Base-by-base conservation (phyloP, 2,113 vertebrate genomes). In the Mixornis gularis region DNA sequence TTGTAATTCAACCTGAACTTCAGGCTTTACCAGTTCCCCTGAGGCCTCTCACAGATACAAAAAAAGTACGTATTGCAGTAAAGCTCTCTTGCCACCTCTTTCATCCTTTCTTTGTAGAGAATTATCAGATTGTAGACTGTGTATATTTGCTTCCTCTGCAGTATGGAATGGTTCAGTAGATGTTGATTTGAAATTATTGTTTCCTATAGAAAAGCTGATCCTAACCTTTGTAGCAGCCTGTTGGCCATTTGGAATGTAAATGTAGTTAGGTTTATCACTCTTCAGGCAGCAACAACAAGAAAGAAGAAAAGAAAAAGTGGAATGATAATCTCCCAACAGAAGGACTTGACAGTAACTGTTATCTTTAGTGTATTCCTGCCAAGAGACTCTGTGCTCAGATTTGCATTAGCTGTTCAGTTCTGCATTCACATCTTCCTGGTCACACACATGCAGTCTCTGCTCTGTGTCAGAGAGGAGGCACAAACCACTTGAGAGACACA, bases 11-110 rank as follows among this genome's bases (percentile, higher is more conserved):
- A 6, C 80, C 95, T n/a, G 96, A 94, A 80, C 59, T 93, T 60
- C 97, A 96, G 25, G 43, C 97, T 70, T 96, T 98, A 17, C 89
- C 97, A 25, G 91, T 94, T 84, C 97, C 98, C 4, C 72, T 94
- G 86, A 95, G 82, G 25, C 92, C 96, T 36, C 92, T 97, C n/a
- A 70, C 79, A 55, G 80, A 95, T 10, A 43, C 46, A 52, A 95
- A 91, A 65, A 92, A 91, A 60, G 93, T 96, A 84, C 0, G 78
- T 92, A 30, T 55, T 69, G 30, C 64, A 90, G 60, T 38, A 70
- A 55, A 60, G 21, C 41, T 48, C 38, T 46, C 7, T 41, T 91
- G 27, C 30, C 11, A 9, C 20, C 21, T 68, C 38, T 74, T 81
- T 68, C 18, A 17, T 81, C 30, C n/a, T 68, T 60, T 74, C 38